Conservation (phyloP, 1,140 invertebrate genomes). For the Lepidurus arcticus region DNA sequence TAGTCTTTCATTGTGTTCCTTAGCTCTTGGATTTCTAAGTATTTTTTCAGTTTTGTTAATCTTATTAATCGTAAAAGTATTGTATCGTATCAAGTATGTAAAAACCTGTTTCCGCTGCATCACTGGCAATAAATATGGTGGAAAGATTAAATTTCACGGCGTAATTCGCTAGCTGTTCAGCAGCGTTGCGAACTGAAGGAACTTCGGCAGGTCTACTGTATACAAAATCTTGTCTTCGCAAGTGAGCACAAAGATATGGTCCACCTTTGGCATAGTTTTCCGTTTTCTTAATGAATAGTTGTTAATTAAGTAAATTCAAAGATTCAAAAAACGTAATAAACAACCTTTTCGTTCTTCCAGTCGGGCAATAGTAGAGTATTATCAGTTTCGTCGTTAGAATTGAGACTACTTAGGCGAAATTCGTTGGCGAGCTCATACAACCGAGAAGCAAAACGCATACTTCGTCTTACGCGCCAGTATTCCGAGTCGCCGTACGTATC, state of each 20-base stretch:
- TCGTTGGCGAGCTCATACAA: constrained; percentile 63
- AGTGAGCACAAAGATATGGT: constrained; percentile 72
- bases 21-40: constrained; percentile 52
- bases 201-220: constrained; percentile 58
- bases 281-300: constrained; percentile 44
- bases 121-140: constrained; percentile 74
- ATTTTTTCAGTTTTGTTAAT: constrained; percentile 30
- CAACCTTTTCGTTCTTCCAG: constrained; percentile 60
- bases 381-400: constrained; percentile 61
- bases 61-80: background rate
- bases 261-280: constrained; percentile 54
- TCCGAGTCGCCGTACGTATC: constrained; percentile 70
- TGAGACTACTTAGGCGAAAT: constrained; percentile 62
- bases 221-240: constrained; percentile 78
- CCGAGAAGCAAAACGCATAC: constrained; percentile 77
- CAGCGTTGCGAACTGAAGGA: constrained; percentile 64
- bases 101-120: constrained; percentile 55
- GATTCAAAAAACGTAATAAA: constrained; percentile 12
- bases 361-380: constrained; percentile 51
- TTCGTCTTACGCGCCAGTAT: constrained; percentile 82
- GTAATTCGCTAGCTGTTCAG: constrained; percentile 59
- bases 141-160: constrained; percentile 56
- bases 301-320: constrained; percentile 24
- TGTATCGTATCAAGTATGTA: constrained; percentile 6
- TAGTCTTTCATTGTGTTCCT: constrained; percentile 43